phyloP scores from a whole-genome alignment of 2,797 vertebrate species.

The Loriculus beryllinus region DNA sequence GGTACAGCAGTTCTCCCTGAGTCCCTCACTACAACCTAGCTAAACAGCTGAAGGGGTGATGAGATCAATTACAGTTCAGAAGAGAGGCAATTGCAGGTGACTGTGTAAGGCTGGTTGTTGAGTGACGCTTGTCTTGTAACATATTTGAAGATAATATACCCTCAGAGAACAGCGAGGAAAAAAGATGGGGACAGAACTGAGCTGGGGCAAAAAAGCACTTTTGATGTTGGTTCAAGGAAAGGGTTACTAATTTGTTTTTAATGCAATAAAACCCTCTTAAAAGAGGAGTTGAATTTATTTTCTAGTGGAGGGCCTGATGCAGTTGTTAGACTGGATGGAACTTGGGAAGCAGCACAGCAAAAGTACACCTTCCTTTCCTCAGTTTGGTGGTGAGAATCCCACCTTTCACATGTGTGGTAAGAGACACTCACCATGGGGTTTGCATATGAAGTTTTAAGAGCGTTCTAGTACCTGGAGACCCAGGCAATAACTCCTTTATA shows the following conservation, averaged over 20 bases:
- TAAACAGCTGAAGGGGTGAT: background rate
- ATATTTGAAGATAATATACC: background rate
- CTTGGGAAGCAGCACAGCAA: background rate
- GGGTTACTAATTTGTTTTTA: background rate
- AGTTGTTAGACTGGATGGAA: background rate
- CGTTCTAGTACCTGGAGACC: background rate
- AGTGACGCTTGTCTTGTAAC: background rate
- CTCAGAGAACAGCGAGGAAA: fast-evolving
- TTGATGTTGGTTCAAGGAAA: background rate
- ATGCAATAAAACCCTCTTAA: background rate
- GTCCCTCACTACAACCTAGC: background rate
- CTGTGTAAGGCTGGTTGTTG: background rate
- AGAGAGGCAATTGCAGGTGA: background rate
- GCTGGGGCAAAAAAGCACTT: background rate
- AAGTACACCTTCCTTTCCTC: background rate
- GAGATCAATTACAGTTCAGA: background rate
- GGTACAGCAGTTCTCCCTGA: background rate
- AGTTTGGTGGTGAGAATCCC: background rate
- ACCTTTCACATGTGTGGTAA: background rate
- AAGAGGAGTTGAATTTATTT: background rate
- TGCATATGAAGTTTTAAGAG: background rate
- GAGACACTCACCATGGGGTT: background rate
- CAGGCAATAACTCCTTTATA: background rate
- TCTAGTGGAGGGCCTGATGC: background rate
- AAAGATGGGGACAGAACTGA: background rate